Percentiles rank a stretch among this genome's conserved stretches.
phyloP scores from a whole-genome alignment of 2,888 invertebrate genomes.

The Orthonychiurus folsomi region DNA sequence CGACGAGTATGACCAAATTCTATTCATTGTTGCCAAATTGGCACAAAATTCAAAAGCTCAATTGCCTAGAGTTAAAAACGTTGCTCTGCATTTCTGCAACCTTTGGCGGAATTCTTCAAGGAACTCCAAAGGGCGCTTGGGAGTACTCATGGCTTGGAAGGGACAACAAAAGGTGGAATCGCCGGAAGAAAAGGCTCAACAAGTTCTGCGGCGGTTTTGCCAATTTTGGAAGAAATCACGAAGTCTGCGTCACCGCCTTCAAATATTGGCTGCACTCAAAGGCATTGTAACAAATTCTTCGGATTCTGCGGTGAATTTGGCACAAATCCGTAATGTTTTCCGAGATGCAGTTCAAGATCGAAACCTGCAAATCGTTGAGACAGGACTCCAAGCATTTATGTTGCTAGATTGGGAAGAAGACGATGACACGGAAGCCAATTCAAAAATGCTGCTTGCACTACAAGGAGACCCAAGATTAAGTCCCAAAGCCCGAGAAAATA shows the following conservation, averaged over 20 bases:
- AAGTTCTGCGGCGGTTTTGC: neutral
- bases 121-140: neutral
- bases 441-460: too few species aligned
- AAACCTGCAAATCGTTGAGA: neutral
- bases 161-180: neutral
- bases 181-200: neutral
- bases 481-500: too few species aligned
- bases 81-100: conserved; percentile 3
- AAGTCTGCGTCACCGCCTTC: neutral
- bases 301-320: neutral
- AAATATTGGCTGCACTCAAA: neutral
- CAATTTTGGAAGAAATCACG: conserved; percentile 7
- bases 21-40: conserved; percentile 6
- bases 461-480: too few species aligned
- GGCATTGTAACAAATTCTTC: neutral
- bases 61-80: neutral
- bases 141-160: neutral
- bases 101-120: neutral
- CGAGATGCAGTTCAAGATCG: neutral
- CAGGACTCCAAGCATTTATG: conserved; percentile 3
- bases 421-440: too few species aligned
- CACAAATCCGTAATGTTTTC: neutral
- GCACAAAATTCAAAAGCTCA: neutral
- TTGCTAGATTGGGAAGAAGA: neutral
- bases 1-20: neutral